Base-by-base conservation (phyloP, 2,113 vertebrate species). In the Cryptomyrus ogoouensis region DNA sequence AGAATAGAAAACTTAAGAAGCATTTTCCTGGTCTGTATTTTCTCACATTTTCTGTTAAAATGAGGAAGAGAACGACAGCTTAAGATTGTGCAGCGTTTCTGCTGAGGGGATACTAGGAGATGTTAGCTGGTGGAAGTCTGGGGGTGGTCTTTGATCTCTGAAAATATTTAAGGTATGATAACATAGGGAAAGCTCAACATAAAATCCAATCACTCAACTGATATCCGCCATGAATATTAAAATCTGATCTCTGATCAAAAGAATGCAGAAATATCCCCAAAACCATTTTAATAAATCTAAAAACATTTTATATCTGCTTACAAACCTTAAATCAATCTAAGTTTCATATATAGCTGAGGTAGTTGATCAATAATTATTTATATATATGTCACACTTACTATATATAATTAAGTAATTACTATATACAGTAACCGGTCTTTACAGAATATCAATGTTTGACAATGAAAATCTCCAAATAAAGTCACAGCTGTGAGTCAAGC, bases 71-170 rank as follows among this genome's bases (percentile, higher is more conserved):
- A 90, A 89, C 91, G 44, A 80, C 83, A 91, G 58, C 87, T 35
- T 87, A 77, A 91, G 83, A 90, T 39, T 0, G 17, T 52, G 88
- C 91, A 93, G 91, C 93, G 91, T 92, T 93, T 92, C 86, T 85
- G 83, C 46, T 85, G 49, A 39, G 46, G 47, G 53, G 21, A 49
- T 5, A 8, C 31, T 87, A 56, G 49, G 85, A 90, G 93, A 93
- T 90, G 92, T 89, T 91, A 92, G 91, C 93, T 92, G 93, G 89
- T 83, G 88, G 27, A 46, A 87, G 80, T 39, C 77, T 50, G 80
- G 58, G 46, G 80, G 85, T 87, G 85, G 50, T 39, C 49, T 39
- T 87, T 35, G n/a, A 56, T 87, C 70, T 77, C 24, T n/a, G 83
- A 19, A 49, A 42, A 39, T 42, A 83, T 42, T 89, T 56, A 62